Conservation (phyloP, 2,888 invertebrate species). For the Euphydryas editha region DNA sequence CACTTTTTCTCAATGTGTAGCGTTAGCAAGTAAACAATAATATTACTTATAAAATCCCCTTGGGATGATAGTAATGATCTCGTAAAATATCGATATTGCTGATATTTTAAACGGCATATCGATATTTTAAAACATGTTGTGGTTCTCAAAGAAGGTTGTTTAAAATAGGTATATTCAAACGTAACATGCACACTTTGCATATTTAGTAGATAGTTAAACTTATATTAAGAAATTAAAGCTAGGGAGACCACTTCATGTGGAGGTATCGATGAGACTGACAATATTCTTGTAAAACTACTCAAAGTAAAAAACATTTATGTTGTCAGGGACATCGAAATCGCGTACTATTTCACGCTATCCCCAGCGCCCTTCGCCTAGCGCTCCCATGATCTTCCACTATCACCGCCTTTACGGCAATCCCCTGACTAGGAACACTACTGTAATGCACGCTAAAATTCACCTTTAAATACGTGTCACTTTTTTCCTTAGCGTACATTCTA, state of each 20-base stretch:
- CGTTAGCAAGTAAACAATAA: conserved; percentile 50
- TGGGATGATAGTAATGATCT: conserved; percentile 44
- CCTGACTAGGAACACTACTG: conserved; percentile 60
- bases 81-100: conserved; percentile 49
- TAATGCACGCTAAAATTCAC: conserved; percentile 56
- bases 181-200: conserved; percentile 41
- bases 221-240: conserved; percentile 34
- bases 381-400: conserved; percentile 76
- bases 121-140: conserved; percentile 42
- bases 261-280: conserved; percentile 51
- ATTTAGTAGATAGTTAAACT: conserved; percentile 35
- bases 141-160: conserved; percentile 33
- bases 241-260: conserved; percentile 43
- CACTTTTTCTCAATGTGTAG: conserved; percentile 30
- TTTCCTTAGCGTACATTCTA: conserved; percentile 56
- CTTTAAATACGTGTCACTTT: conserved; percentile 33
- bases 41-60: conserved; percentile 24
- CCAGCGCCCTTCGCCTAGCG: conserved; percentile 74
- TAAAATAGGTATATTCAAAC: conserved; percentile 22
- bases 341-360: conserved; percentile 56
- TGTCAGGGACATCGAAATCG: conserved; percentile 49
- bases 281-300: conserved; percentile 44
- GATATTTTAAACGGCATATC: conserved; percentile 46
- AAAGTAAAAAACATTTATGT: conserved; percentile 40
- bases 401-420: conserved; percentile 70